Evolutionary conservation across 1,140 invertebrate species (phyloP).

Genomic region (Meloidogyne floridensis): DNA sequence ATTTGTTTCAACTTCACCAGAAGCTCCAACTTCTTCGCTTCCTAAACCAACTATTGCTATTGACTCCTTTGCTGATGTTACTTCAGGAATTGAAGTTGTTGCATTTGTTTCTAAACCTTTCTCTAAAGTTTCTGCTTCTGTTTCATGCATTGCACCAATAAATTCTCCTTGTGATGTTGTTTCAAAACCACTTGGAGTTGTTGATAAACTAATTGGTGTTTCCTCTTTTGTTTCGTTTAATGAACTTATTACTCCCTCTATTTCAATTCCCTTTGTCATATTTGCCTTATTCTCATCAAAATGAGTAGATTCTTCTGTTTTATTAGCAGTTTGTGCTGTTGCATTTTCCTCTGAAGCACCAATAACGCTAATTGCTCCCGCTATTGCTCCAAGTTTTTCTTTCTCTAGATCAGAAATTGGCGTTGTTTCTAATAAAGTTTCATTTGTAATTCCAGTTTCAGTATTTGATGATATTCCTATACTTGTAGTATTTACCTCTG

Average conservation of each 20-base stretch:
- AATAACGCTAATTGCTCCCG: neutral
- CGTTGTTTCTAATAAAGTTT: neutral
- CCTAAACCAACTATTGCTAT: neutral
- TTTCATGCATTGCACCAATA: slow-evolving; percentile 6
- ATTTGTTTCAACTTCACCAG: neutral
- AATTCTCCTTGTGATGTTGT: neutral
- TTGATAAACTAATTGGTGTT: neutral
- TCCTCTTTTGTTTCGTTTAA: neutral
- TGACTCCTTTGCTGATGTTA: neutral
- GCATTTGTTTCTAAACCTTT: slow-evolving; percentile 7
- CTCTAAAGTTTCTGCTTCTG: neutral
- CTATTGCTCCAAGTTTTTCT: neutral
- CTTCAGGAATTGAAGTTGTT: slow-evolving; percentile 7
- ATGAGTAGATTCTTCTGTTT: neutral
- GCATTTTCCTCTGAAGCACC: neutral
- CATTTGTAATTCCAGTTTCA: slow-evolving; percentile 6
- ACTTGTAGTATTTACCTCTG: neutral
- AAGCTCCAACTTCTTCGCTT: neutral
- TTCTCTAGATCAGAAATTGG: neutral
- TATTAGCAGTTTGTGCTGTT: neutral
- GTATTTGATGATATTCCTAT: neutral
- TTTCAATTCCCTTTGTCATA: neutral
- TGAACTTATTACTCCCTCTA: neutral
- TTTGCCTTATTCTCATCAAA: neutral
- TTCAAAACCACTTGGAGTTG: neutral